These are phyloP conservation scores for Drosophila saltans DNA, from an alignment of 1,140 invertebrate species.

Conservation along the genomic window DNA sequence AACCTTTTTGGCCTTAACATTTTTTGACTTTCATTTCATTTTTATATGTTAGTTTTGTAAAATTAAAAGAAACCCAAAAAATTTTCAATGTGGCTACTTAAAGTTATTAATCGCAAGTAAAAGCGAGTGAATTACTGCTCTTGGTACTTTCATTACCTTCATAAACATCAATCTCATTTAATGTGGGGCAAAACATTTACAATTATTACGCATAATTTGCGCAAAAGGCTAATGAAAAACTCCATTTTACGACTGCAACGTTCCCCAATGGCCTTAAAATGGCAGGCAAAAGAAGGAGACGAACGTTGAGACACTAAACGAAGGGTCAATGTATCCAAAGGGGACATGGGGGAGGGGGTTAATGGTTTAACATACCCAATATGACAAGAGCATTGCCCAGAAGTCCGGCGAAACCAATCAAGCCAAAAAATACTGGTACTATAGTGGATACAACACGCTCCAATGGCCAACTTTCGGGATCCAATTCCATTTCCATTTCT, in stretches of 20 bases:
- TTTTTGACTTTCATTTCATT: too few species aligned
- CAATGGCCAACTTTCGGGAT: conserved; percentile 63
- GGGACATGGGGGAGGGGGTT: neutral
- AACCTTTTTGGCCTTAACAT: too few species aligned
- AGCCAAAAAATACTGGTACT: conserved; percentile 93
- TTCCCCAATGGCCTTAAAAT: neutral
- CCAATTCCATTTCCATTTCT: conserved; percentile 59
- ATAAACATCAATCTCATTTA: conserved; percentile 12
- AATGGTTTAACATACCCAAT: conserved; percentile 82
- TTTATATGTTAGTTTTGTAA: too few species aligned
- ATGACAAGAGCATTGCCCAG: conserved; percentile 95
- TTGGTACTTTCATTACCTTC: conserved; percentile 43
- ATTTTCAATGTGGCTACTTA: too few species aligned
- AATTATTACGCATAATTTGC: conserved; percentile 76
- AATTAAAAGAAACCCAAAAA: too few species aligned
- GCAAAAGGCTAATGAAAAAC: conserved; percentile 59
- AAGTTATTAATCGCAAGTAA: conserved; percentile 4
- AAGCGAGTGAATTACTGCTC: conserved; percentile 22
- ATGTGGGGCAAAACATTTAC: conserved; percentile 38
- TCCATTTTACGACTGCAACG: conserved; percentile 22
- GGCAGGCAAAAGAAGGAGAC: neutral
- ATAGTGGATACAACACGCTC: conserved; percentile 87
- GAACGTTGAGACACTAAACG: neutral
- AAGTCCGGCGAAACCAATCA: conserved; percentile 94
- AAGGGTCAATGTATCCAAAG: neutral